Evolutionary conservation across 1,140 invertebrate species (phyloP), one percentile per base, ranked within the genome.

Genomic region (Drosophila kepulauana): DNA sequence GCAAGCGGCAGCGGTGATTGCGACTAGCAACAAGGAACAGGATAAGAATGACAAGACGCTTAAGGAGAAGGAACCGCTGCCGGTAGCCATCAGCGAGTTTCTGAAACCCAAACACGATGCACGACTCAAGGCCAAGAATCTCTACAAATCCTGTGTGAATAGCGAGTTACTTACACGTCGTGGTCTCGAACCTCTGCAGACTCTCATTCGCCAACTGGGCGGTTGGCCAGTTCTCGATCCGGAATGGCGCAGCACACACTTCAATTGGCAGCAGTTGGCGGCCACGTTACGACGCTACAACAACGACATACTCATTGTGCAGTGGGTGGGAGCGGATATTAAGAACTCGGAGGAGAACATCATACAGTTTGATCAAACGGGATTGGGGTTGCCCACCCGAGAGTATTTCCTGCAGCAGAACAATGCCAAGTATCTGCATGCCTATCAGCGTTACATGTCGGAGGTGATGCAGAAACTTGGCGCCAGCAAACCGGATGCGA

Each of bases 301-400:
- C 92, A 97, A 97, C 75, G 96, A 98, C 77, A 95, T 92, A 15
- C 78, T 98, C 0, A 95, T 98, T 72, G 95, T 96, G 0, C 95
- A 97, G 89, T 97, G 96, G 96, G 96, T 98, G 48, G 96, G 96
- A 10, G 96, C 97, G 1, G 97, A 98, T 90, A 97, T 98, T 25
- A 97, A 97, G 88, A 97, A 98, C 93, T 97, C 97, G 1, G 95
- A 97, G 78, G 94, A 96, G 82, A 97, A 97, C 91, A 95, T 98
- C 1, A 96, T 98, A 77, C 97, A 98, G 93, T 95, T 98, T 76
- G 97, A 98, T 93, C 97, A 98, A 93, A 96, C 96, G 0, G 95
- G 95, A n/a, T 93, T 98, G 75, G 97, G 97, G 16, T 93, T 98
- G 71, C 97, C 97, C 8, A 97, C 96, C 10, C 94, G 96, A 58